Evolutionary conservation across 2,888 invertebrate species (phyloP), one percentile per base, ranked within the genome.

Genomic region (Ditula angustiorana): DNA sequence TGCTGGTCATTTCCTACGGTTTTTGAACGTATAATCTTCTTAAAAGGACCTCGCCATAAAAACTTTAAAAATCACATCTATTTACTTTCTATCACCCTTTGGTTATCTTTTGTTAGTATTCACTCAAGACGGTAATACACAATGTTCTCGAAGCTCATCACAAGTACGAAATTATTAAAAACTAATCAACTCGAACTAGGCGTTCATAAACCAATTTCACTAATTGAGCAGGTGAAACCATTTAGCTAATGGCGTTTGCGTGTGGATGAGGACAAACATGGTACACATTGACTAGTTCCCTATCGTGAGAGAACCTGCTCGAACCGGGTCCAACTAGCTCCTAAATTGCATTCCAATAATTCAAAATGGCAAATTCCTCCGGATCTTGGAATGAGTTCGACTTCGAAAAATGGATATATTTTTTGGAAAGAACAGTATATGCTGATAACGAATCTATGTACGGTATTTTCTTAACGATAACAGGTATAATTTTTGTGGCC

Each of bases 401-500:
- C 33, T 33, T 59, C 23, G 19, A 35, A 49, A 24, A 57, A 30
- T 63, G 63, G 63, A 5, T 24, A 11, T 41, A 41, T 2, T 50
- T 63, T 41, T 28, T 63, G 41, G 63, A 63, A 7, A 50, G n/a
- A 52, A 19, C 30, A 8, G n/a, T 35, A 19, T 19, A 26, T 24
- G n/a, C 28, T 8, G 16, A 59, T 19, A 35, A 10, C 7, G 24
- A n/a, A 24, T 16, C 33, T n/a, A 21, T 35, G 10, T 35, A 33
- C 23, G 24, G 19, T 7, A 30, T 53, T 8, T 28, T 53, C 23
- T 33, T 66, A 33, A 33, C 33, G 13, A 11, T 33, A 4, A 33
- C 13, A 28, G 28, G 46, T n/a, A 23, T 67, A 4, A 57, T 52
- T n/a, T 57, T 66, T 13, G 26, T 68, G 30, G 19, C 58, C 41